These are phyloP conservation scores for Tiliacea citrago DNA, from an alignment of 2,888 invertebrate species.

Conservation along the genomic window DNA sequence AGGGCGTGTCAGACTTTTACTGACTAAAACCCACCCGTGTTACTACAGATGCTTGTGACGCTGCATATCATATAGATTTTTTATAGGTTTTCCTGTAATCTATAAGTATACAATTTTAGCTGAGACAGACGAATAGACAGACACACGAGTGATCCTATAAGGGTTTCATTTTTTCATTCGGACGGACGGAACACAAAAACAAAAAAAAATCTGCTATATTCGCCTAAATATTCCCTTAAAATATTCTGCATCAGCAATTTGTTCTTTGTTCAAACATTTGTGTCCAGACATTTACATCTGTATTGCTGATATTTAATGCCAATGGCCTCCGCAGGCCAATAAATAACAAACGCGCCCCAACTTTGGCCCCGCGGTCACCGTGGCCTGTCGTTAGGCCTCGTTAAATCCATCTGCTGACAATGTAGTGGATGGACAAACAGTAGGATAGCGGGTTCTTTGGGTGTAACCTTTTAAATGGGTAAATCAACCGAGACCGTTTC, in stretches of 20 bases:
- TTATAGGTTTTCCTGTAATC: no score
- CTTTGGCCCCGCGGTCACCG: conserved; percentile 16
- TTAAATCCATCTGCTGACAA: conserved; percentile 37
- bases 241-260: conserved; percentile 6
- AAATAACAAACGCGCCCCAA: conserved; percentile 35
- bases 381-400: conserved; percentile 26
- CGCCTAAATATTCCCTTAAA: not conserved
- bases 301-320: conserved; percentile 37
- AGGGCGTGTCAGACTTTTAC: no score
- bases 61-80: no score
- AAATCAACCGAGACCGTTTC: not conserved
- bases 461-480: not conserved
- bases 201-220: not conserved
- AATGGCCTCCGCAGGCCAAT: conserved; percentile 29
- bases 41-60: no score
- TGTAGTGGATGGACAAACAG: not conserved
- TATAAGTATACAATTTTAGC: no score
- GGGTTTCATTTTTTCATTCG: no score
- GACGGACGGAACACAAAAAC: no score
- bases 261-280: conserved; percentile 1
- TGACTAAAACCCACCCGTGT: no score
- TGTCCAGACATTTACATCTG: conserved; percentile 13
- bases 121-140: no score
- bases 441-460: not conserved
- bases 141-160: no score